A percentile compares a stretch with the other conserved stretches of the same genome.
phyloP scores from a whole-genome alignment of 2,888 invertebrate genomes.

The Agrochola macilenta region DNA sequence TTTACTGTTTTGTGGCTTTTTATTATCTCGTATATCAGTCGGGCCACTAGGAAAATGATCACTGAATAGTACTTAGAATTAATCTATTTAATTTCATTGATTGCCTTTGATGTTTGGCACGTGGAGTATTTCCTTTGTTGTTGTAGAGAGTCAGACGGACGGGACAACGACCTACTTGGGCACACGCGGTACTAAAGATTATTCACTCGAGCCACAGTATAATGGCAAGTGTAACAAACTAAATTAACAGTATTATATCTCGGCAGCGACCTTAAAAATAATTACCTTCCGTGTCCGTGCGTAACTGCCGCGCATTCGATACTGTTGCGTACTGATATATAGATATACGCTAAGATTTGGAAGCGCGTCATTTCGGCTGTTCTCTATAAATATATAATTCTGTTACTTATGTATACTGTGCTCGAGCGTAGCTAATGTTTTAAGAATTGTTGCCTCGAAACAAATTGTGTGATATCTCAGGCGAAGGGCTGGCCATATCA shows the following conservation, averaged over 20 bases:
- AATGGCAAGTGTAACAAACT: too few relatives aligned
- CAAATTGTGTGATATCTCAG: background rate
- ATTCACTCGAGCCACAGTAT: too few relatives aligned
- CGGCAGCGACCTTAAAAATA: too few relatives aligned
- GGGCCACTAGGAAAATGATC: constrained; percentile 2
- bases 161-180: background rate
- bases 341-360: too few relatives aligned
- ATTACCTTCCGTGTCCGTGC: too few relatives aligned
- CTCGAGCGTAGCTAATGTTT: background rate
- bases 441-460: background rate
- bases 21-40: background rate
- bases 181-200: background rate
- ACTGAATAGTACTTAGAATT: background rate
- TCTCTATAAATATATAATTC: too few relatives aligned
- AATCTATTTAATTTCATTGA: constrained; percentile 8
- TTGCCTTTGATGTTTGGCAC: constrained; percentile 15
- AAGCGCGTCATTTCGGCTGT: too few relatives aligned
- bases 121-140: constrained; percentile 6
- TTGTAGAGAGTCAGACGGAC: too few relatives aligned
- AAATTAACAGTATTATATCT: too few relatives aligned
- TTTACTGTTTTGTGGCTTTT: background rate
- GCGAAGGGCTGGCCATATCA: background rate
- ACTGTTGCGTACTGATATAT: too few relatives aligned
- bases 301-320: too few relatives aligned
- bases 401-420: too few relatives aligned